Evolutionary conservation across 2,888 invertebrate genomes (phyloP), one percentile per base, ranked within the genome.

Genomic region (Spicauda simplicius): DNA sequence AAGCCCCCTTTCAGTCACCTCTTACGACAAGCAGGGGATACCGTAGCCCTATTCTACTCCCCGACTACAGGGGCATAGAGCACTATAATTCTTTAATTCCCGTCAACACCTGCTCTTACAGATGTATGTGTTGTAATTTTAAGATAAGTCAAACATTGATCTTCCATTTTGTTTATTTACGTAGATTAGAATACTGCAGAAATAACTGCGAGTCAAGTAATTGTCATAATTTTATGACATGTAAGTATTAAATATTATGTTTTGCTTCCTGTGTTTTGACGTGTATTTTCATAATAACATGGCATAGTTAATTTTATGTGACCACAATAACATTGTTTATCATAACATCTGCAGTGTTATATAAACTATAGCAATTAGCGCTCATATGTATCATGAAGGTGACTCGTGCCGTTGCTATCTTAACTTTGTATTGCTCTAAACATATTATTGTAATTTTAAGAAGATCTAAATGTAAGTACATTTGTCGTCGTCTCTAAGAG

Each of bases 331-430:
- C 48, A 2, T n/a, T 48, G 48, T 48, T 48, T 2, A 48, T 48
- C 48, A 48, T 48, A 48, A 48, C 48, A 48, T 16, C 48, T 16
- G 16, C 6, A 5, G 48, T 50, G 53, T 57, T 52, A 53, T 45
- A n/a, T 60, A 12, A n/a, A 11, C 48, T 48, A 48, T 16, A 16
- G 6, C 16, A 48, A n/a, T 48, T 16, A 48, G 14, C 14, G 10
- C 5, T 33, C 45, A 45, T 48, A 48, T 48, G 16, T 16, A n/a
- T 16, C 7, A 48, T n/a, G 48, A 48, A 16, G 48, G 41, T 41
- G 41, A 41, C 41, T 41, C 10, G 41, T 41, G 10, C 3, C 1
- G 10, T 33, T 6, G 10, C 33, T 33, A 33, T 10, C 33, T 33
- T 33, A 33, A 33, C 33, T 6, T 33, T 33, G 8, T 33, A 33